Base-by-base conservation (phyloP, 2,888 invertebrate genomes). In the Drosophila koepferae region DNA sequence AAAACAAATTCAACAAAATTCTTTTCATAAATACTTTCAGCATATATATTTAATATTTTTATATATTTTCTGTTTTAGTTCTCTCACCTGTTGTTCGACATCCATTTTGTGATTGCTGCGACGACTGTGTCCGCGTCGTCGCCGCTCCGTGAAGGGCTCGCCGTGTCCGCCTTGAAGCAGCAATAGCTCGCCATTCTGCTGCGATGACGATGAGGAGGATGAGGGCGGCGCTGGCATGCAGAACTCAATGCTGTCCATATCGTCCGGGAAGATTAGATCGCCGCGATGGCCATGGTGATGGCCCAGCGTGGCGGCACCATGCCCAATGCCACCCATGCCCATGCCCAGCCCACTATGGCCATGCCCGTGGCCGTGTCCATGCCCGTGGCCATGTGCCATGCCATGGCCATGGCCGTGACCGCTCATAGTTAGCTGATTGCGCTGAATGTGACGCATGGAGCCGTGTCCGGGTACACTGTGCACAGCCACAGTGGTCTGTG, bases 21-120 rank as follows among this genome's bases (percentile, higher is more conserved):
- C 23, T 2, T 3, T 23, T 23, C 23, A 23, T 23, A 23, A 23
- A 23, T 23, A 23, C 3, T 23, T 23, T 23, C 23, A 23, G 23
- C 23, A 23, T 23, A 3, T 23, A 23, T 23, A 0, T 23, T 23
- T 23, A 23, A 23, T 23, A 23, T 23, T 23, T 23, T 23, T 23
- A 34, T 20, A 34, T 34, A n/a, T n/a, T n/a, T n/a, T n/a, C n/a
- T n/a, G 28, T 28, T 28, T 28, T 2, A 8, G 14, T 20, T 34
- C 10, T 6, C 28, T 60, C 56, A 93, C 93, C 92, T 93, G 93
- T 63, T 93, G 92, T 65, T 93, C 93, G 4, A 91, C 91, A 68
- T 92, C 92, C 79, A 92, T 89, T 82, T 93, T 93, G 66, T 92
- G 92, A 72, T 93, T 93, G 68, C 92, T 93, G 55, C 93, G 87